Conservation (phyloP, 2,888 invertebrate genomes). For the Trachelus iudaicus region DNA sequence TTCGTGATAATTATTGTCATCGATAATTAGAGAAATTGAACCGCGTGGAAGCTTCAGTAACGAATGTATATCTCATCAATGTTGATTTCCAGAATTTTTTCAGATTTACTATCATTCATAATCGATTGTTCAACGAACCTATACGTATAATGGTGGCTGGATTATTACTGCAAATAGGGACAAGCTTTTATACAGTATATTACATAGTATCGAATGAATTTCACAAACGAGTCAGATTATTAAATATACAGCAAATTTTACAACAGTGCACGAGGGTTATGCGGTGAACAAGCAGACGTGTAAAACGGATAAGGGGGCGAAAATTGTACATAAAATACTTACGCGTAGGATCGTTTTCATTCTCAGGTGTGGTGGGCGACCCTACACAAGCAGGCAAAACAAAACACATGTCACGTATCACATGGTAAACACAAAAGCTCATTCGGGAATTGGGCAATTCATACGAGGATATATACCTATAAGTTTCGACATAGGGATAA, state of each 20-base stretch:
- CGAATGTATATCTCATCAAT: background rate
- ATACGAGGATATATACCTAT: background rate
- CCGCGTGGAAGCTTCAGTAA: background rate
- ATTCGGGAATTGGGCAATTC: slow-evolving; percentile 42
- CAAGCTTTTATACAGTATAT: slow-evolving; percentile 14
- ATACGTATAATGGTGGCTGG: background rate
- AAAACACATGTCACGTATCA: slow-evolving; percentile 64
- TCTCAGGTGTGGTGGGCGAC: slow-evolving; percentile 67
- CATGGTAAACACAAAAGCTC: slow-evolving; percentile 59
- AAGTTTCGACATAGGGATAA: background rate
- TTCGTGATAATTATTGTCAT: background rate
- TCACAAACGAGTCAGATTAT: slow-evolving; percentile 12
- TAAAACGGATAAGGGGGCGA: slow-evolving; percentile 11
- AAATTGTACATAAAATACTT: slow-evolving; percentile 60
- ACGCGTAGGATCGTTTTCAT: slow-evolving; percentile 69
- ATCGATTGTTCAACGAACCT: background rate
- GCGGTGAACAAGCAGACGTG: slow-evolving; percentile 20
- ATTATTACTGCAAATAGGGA: slow-evolving; percentile 1
- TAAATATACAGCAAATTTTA: background rate
- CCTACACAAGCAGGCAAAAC: slow-evolving; percentile 66
- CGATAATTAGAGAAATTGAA: background rate
- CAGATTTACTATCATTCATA: background rate
- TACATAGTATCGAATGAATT: slow-evolving; percentile 16
- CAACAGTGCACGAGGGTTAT: slow-evolving; percentile 8
- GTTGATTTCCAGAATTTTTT: background rate